A percentile compares a stretch with the other conserved stretches of the same genome.
Evolutionary conservation across 1,140 invertebrate species (phyloP).

Genomic region (Drosophila pruinosa): DNA sequence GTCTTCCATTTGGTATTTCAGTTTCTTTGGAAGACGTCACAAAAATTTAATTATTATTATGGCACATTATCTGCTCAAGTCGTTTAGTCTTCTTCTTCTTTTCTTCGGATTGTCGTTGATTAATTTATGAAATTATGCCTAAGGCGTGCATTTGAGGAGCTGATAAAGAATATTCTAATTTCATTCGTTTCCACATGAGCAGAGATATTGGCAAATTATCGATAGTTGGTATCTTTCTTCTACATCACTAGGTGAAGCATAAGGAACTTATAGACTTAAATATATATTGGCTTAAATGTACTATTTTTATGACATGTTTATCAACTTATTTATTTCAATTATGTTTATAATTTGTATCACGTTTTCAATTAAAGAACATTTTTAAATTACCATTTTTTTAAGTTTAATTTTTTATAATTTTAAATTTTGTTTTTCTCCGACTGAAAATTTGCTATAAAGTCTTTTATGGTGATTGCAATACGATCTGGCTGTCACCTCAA

Average conservation of each 20-base stretch:
- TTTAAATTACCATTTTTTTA: not conserved
- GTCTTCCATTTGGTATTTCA: conserved; percentile 56
- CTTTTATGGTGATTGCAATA: not conserved
- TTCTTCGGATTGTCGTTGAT: conserved; percentile 27
- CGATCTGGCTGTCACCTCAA: not conserved
- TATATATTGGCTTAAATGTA: too few relatives aligned
- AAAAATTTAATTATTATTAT: conserved; percentile 74
- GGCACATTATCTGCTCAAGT: conserved; percentile 40
- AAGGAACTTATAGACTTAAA: too few relatives aligned
- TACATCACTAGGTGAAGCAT: too few relatives aligned
- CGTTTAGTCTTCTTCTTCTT: not conserved
- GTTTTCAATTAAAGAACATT: too few relatives aligned
- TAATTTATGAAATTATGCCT: conserved; percentile 51
- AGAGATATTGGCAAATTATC: not conserved
- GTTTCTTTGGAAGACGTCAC: conserved; percentile 56
- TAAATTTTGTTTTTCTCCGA: not conserved
- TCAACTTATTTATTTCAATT: too few relatives aligned
- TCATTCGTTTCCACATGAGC: not conserved
- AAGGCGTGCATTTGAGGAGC: conserved; percentile 18
- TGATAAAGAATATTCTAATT: conserved; percentile 10
- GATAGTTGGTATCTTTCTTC: not conserved
- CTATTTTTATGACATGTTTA: too few relatives aligned
- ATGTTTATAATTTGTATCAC: too few relatives aligned
- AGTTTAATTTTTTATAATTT: not conserved
- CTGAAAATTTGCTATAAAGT: not conserved